Conservation (phyloP, 2,888 invertebrate species). For the Volucella inanis region DNA sequence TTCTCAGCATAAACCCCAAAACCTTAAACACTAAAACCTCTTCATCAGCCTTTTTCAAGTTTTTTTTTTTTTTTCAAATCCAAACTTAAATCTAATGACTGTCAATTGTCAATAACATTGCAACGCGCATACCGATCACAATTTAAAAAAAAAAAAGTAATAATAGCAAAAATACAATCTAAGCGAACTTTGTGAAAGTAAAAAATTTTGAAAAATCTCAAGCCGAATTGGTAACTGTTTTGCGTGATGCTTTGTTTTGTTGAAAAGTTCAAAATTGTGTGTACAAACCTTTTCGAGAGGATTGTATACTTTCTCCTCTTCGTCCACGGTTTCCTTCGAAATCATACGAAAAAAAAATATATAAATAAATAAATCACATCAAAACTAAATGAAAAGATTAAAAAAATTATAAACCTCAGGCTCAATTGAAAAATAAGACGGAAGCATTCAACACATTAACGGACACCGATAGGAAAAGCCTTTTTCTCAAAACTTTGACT, state of each 20-base stretch:
- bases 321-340: conserved; percentile 84
- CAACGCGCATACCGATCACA: too few relatives aligned
- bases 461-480: conserved; percentile 46
- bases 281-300: conserved; percentile 91
- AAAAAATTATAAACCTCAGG: conserved; percentile 75
- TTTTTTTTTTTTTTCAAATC: too few relatives aligned
- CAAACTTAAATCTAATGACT: too few relatives aligned
- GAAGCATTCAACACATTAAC: conserved; percentile 62
- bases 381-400: conserved; percentile 77
- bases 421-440: conserved; percentile 27
- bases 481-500: conserved; percentile 37
- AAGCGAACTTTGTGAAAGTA: conserved; percentile 16
- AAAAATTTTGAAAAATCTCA: conserved; percentile 12
- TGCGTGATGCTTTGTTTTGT: conserved; percentile 36
- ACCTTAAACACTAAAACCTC: too few relatives aligned
- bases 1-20: too few relatives aligned
- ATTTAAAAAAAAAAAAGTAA: too few relatives aligned
- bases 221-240: conserved; percentile 44
- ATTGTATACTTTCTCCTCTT: conserved; percentile 89
- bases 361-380: conserved; percentile 72
- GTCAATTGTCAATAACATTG: too few relatives aligned
- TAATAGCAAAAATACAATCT: too few relatives aligned
- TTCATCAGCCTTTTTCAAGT: too few relatives aligned
- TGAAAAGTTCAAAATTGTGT: conserved; percentile 49
- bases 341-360: conserved; percentile 38